Percentiles rank a stretch among this genome's conserved stretches.
phyloP scores from a whole-genome alignment of 2,888 invertebrate genomes.

The Steromphala cineraria region DNA sequence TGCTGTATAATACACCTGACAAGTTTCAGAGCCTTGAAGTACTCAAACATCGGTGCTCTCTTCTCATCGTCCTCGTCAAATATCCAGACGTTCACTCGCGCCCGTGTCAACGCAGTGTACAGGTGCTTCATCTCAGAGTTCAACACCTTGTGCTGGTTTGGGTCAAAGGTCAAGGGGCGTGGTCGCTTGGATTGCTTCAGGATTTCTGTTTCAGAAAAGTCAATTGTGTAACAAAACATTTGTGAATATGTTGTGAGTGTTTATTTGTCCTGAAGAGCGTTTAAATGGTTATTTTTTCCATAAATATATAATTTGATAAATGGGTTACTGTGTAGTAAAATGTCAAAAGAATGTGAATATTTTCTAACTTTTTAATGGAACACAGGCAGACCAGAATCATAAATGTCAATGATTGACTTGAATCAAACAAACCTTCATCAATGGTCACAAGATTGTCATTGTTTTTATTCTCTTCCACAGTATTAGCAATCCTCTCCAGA shows the following conservation, averaged over 20 bases:
- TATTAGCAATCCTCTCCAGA: slow-evolving; percentile 50
- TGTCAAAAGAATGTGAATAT: too few species aligned
- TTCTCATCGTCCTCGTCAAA: slow-evolving; percentile 66
- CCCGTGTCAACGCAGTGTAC: slow-evolving; percentile 69
- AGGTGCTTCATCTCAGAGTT: slow-evolving; percentile 69
- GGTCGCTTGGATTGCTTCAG: slow-evolving; percentile 50
- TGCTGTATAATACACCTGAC: slow-evolving; percentile 38
- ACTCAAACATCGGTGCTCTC: slow-evolving; percentile 69
- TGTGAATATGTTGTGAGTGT: too few species aligned
- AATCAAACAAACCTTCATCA: slow-evolving; percentile 2
- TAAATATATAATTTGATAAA: too few species aligned
- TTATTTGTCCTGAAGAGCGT: too few species aligned
- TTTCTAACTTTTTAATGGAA: too few species aligned
- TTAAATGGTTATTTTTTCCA: too few species aligned
- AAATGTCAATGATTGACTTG: too few species aligned
- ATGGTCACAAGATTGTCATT: slow-evolving; percentile 1
- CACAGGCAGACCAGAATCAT: too few species aligned
- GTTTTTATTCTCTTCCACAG: not conserved
- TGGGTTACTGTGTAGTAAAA: too few species aligned
- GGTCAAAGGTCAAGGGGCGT: slow-evolving; percentile 62
- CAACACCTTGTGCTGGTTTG: slow-evolving; percentile 66
- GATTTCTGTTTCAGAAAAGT: slow-evolving; percentile 44
- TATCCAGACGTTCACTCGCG: slow-evolving; percentile 70
- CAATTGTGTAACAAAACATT: too few species aligned
- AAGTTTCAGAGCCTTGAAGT: slow-evolving; percentile 60